Evolutionary conservation across 2,113 vertebrate genomes (phyloP).

Genomic region (Lasiurus cinereus): DNA sequence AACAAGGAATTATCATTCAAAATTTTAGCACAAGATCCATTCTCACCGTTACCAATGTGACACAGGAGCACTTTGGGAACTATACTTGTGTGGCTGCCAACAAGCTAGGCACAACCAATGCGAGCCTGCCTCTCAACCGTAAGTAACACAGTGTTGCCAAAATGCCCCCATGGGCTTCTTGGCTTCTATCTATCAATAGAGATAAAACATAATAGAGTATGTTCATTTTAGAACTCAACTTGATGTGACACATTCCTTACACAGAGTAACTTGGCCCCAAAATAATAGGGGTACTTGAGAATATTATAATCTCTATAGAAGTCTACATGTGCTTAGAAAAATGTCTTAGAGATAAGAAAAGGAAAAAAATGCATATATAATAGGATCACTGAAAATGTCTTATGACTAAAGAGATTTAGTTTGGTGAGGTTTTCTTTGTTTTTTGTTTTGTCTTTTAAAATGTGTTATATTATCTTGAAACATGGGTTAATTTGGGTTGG

Average conservation of each 20-base stretch:
- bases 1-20: slow-evolving; percentile 97
- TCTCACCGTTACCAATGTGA: slow-evolving; percentile 98
- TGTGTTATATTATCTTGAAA: not conserved
- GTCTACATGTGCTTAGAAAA: not conserved
- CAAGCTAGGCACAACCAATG: slow-evolving; percentile 96
- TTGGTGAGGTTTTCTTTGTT: not conserved
- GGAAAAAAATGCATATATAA: not conserved
- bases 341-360: not conserved
- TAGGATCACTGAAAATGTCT: not conserved
- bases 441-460: not conserved
- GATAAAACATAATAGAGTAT: not conserved
- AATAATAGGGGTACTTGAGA: not conserved
- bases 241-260: not conserved
- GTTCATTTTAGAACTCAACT: not conserved
- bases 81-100: slow-evolving; percentile 98
- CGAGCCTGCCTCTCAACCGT: slow-evolving; percentile 98
- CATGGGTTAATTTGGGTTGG: not conserved
- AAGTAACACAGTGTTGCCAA: slow-evolving; percentile 88
- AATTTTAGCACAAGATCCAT: slow-evolving; percentile 97
- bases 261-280: not conserved
- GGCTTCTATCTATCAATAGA: not conserved
- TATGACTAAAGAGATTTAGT: not conserved
- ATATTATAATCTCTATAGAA: not conserved
- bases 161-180: not conserved
- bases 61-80: slow-evolving; percentile 99